These are phyloP conservation scores for Rhamnusium bicolor DNA, from an alignment of 2,888 invertebrate genomes.

Conservation along the genomic window DNA sequence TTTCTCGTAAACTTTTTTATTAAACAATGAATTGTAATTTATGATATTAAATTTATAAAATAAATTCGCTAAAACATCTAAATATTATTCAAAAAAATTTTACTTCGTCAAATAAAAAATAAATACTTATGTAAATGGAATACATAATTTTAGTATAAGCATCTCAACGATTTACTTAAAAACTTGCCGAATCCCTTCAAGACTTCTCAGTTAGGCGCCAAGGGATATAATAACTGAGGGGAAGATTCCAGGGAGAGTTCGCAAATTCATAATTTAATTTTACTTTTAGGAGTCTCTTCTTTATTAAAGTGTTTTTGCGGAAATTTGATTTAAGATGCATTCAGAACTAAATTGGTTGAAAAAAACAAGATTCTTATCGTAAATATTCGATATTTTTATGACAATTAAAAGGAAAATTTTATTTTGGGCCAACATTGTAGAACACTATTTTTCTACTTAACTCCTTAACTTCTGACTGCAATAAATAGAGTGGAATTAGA, in stretches of 20 bases:
- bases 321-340: constrained; percentile 22
- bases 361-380: background rate
- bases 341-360: background rate
- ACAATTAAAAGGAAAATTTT: too few species aligned
- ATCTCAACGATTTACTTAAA: background rate
- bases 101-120: background rate
- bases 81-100: too few species aligned
- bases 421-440: too few species aligned
- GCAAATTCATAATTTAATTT: constrained; percentile 39
- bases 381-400: background rate
- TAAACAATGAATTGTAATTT: too few species aligned
- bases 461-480: too few species aligned
- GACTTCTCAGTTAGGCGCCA: background rate
- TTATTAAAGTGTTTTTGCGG: constrained; percentile 36
- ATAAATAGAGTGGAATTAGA: too few species aligned
- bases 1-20: too few species aligned
- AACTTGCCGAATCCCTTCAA: background rate
- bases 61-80: too few species aligned
- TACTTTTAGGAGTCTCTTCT: constrained; percentile 13
- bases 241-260: background rate
- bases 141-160: background rate
- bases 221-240: background rate
- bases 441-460: too few species aligned
- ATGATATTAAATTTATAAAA: too few species aligned
- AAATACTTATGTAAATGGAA: background rate